These are phyloP conservation scores for Silurus glanis DNA, from an alignment of 2,113 vertebrate species.

Conservation along the genomic window DNA sequence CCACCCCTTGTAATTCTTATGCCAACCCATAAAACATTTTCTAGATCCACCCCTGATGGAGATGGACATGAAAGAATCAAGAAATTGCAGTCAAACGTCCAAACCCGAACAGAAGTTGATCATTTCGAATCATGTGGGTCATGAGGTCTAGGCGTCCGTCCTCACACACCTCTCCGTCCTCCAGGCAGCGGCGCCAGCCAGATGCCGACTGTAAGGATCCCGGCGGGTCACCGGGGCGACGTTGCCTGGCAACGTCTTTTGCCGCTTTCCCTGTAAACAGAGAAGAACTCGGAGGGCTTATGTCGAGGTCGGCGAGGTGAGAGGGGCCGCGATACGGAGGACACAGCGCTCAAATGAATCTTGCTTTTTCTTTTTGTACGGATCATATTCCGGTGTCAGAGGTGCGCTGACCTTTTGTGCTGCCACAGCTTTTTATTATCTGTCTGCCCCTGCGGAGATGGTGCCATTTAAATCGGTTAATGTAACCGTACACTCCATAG, in stretches of 20 bases:
- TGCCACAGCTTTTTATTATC: slow-evolving; percentile 33
- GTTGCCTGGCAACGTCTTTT: slow-evolving; percentile 74
- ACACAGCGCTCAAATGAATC: slow-evolving; percentile 44
- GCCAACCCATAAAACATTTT: too few species aligned
- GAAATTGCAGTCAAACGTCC: too few species aligned
- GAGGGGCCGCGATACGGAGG: slow-evolving; percentile 50
- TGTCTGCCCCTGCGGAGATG: slow-evolving; percentile 19
- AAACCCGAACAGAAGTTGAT: not conserved
- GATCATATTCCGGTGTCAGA: slow-evolving; percentile 44
- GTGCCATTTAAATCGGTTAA: slow-evolving; percentile 45
- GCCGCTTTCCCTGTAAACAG: slow-evolving; percentile 67
- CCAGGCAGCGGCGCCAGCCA: slow-evolving; percentile 59
- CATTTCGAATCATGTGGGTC: not conserved
- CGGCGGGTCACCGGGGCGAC: slow-evolving; percentile 62
- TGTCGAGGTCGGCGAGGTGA: slow-evolving; percentile 65
- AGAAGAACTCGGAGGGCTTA: slow-evolving; percentile 61
- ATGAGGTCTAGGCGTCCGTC: not conserved
- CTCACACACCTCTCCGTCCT: slow-evolving; percentile 1
- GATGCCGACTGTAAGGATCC: slow-evolving; percentile 73
- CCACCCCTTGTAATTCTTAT: too few species aligned
- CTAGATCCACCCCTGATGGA: too few species aligned
- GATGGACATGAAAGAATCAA: not conserved
- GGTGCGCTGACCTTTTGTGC: slow-evolving; percentile 31
- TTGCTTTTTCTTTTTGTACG: slow-evolving; percentile 30
- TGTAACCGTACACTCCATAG: not conserved